Base-by-base conservation (phyloP, 2,888 invertebrate species). In the Rhabditoides inermis region DNA sequence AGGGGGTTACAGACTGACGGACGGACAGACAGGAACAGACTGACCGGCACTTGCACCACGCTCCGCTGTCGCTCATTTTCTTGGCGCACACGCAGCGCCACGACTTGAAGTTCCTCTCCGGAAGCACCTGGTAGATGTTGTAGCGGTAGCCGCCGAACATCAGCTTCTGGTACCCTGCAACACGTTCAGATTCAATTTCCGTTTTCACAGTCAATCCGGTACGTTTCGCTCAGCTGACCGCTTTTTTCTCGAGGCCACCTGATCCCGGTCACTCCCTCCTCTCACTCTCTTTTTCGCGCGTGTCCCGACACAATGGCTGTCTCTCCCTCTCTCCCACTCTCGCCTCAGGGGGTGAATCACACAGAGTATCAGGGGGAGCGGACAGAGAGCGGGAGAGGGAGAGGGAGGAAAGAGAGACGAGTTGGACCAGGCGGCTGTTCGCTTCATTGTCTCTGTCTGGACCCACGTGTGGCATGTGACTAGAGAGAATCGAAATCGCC, bases 71-170 rank as follows among this genome's bases (percentile, higher is more conserved):
- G 36, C 69, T 66, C 65, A 74, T 66, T 49, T 73, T 73, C 64
- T 73, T 73, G 35, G 73, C 73, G 51, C 73, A 73, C 2, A 74
- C 73, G 51, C 73, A 73, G 10, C 73, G 64, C 73, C 73, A 73
- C 12, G 73, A 74, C 53, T 68, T 65, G 57, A 69, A 65, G 42
- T 68, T 60, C 22, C 61, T 52, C n/a, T 67, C 67, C 22, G 63
- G 65, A 26, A 58, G 55, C 23, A 63, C 61, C 55, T 72, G 72
- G 60, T 73, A 73, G 51, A 73, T 73, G 55, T 73, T 73, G 57
- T 73, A 73, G 36, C 73, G 64, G 53, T 74, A 72, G 35, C 73
- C 73, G 53, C 71, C 66, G 53, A 65, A 74, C 63, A 73, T 73
- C 23, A 73, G 60, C 53, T 73, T 73, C 54, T 73, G 73, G 51